Percentiles rank a stretch among this genome's conserved stretches.
These are phyloP conservation scores for Ostrea edulis DNA, from an alignment of 1,140 invertebrate genomes.

Conservation along the genomic window DNA sequence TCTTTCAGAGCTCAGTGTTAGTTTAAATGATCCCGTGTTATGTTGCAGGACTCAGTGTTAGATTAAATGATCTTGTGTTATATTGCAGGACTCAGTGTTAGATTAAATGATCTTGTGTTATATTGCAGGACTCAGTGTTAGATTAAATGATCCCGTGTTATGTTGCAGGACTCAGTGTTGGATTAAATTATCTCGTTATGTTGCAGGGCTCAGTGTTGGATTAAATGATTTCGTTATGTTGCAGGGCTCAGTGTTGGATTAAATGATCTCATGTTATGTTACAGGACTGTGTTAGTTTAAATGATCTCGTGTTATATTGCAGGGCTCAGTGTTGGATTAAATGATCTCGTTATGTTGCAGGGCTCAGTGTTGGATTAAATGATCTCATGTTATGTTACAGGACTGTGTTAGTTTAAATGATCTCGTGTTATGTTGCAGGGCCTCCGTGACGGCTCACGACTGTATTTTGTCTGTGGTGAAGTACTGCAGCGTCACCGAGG, in stretches of 20 bases:
- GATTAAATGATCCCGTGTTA: not conserved
- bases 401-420: not conserved
- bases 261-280: not conserved
- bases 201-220: not conserved
- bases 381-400: no score
- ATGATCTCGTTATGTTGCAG: not conserved
- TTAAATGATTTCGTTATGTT: not conserved
- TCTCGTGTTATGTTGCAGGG: not conserved
- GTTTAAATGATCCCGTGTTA: no score
- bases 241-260: not conserved
- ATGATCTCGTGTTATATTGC: not conserved
- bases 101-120: no score
- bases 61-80: not conserved
- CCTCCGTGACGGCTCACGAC: not conserved
- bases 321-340: not conserved
- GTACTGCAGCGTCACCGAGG: not conserved
- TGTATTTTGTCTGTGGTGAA: conserved; percentile 13
- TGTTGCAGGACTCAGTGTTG: not conserved
- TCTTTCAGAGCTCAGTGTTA: not conserved
- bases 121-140: not conserved
- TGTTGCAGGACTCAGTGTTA: not conserved
- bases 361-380: not conserved
- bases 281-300: no score
- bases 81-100: no score
- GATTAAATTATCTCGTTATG: not conserved